Evolutionary conservation across 2,113 vertebrate genomes (phyloP).

Genomic region (Chinchilla lanigera): DNA sequence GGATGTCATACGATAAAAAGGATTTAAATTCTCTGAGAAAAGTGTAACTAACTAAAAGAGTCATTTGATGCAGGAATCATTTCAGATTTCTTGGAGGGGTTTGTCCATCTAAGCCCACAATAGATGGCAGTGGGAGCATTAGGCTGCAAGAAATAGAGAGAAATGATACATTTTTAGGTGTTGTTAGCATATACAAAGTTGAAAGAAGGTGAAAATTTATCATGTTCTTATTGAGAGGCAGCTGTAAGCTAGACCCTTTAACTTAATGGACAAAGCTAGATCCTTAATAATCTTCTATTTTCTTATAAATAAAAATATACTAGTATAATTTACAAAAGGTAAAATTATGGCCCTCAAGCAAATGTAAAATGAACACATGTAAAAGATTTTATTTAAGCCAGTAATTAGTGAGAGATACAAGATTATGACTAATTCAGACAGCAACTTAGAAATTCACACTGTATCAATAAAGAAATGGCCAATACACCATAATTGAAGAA

Average conservation of each 20-base stretch:
- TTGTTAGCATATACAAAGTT: background rate
- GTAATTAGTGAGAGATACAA: background rate
- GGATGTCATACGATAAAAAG: background rate
- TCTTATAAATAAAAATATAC: background rate
- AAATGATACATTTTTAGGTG: background rate
- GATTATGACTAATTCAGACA: background rate
- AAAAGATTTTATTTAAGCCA: background rate
- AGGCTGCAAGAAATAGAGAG: background rate
- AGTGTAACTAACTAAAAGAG: background rate
- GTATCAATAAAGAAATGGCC: background rate
- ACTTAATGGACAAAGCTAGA: background rate
- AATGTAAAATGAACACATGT: background rate
- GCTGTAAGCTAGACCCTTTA: background rate
- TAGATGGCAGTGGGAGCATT: background rate
- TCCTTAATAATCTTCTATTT: background rate
- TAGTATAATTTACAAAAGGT: background rate
- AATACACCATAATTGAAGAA: background rate
- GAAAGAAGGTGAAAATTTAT: background rate
- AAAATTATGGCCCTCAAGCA: background rate
- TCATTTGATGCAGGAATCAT: background rate
- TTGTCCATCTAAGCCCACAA: background rate
- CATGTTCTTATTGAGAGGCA: background rate
- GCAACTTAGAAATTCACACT: background rate
- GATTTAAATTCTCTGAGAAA: background rate
- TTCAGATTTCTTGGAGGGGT: background rate